Conservation (phyloP, 2,113 vertebrate species). For the Chitala chitala region DNA sequence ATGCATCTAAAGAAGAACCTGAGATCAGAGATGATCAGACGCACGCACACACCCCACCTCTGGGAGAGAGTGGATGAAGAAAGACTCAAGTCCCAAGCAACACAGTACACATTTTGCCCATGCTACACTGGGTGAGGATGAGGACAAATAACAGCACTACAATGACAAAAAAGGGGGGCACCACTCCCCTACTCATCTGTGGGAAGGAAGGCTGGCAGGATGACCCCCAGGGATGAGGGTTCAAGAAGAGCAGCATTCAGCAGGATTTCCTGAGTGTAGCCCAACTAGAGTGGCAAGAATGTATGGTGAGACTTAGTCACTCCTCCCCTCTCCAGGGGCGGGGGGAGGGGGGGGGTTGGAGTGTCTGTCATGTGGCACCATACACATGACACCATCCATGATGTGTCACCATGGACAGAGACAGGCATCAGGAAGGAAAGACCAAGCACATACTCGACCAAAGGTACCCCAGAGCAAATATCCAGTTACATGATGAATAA, state of each 20-base stretch:
- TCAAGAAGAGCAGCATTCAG: constrained; percentile 1
- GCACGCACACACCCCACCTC: neutral
- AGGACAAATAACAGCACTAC: neutral
- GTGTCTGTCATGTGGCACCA: too few relatives aligned
- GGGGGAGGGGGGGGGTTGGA: neutral
- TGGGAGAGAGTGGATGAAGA: neutral
- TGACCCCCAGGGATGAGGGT: constrained; percentile 22
- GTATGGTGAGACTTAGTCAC: neutral
- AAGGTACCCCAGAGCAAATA: neutral
- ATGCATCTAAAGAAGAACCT: too few relatives aligned
- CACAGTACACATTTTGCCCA: neutral
- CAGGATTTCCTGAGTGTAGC: constrained; percentile 16
- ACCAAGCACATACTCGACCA: too few relatives aligned
- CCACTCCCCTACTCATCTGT: neutral
- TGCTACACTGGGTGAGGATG: too few relatives aligned
- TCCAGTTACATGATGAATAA: neutral
- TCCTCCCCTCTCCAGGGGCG: neutral
- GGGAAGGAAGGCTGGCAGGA: constrained; percentile 35
- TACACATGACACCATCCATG: too few relatives aligned
- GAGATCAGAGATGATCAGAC: too few relatives aligned
- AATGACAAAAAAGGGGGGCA: constrained; percentile 5
- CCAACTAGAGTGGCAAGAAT: neutral
- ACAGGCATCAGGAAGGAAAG: neutral
- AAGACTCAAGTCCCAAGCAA: neutral
- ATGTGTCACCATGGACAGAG: neutral